Percentiles rank a stretch among this genome's conserved stretches.
These are phyloP conservation scores for Ibycter americanus DNA, from an alignment of 2,797 vertebrate genomes.

Conservation along the genomic window DNA sequence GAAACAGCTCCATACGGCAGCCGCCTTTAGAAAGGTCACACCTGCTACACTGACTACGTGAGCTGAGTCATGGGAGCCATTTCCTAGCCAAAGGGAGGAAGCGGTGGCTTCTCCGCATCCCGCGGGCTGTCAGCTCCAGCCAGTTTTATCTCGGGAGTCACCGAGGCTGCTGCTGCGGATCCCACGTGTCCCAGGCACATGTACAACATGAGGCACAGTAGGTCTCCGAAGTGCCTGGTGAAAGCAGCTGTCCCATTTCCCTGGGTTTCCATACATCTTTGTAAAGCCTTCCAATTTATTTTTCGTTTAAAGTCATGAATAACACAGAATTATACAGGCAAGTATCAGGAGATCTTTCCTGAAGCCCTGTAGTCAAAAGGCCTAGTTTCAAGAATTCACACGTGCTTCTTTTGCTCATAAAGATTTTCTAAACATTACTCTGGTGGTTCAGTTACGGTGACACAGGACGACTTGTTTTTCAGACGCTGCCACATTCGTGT, in stretches of 20 bases:
- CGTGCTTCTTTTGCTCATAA: accelerated
- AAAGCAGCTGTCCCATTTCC: background rate
- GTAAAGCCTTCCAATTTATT: background rate
- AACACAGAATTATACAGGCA: accelerated
- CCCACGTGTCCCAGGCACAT: background rate
- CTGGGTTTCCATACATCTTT: background rate
- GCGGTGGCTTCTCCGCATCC: background rate
- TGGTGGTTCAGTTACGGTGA: background rate
- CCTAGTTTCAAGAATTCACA: background rate
- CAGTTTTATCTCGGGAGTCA: background rate
- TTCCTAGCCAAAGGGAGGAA: background rate
- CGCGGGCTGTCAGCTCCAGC: background rate
- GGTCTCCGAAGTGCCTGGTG: background rate
- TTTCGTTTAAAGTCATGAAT: background rate
- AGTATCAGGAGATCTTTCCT: background rate
- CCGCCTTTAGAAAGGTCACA: background rate
- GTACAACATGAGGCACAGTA: background rate
- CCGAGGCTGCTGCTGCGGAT: background rate
- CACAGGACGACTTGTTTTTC: background rate
- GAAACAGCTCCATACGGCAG: background rate
- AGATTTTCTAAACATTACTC: background rate
- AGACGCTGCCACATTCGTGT: background rate
- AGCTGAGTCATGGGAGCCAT: constrained; percentile 14
- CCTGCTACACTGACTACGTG: accelerated
- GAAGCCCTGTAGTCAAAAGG: background rate